These are phyloP conservation scores for Hafferia zeledoni DNA, from an alignment of 2,797 vertebrate species.

Conservation along the genomic window DNA sequence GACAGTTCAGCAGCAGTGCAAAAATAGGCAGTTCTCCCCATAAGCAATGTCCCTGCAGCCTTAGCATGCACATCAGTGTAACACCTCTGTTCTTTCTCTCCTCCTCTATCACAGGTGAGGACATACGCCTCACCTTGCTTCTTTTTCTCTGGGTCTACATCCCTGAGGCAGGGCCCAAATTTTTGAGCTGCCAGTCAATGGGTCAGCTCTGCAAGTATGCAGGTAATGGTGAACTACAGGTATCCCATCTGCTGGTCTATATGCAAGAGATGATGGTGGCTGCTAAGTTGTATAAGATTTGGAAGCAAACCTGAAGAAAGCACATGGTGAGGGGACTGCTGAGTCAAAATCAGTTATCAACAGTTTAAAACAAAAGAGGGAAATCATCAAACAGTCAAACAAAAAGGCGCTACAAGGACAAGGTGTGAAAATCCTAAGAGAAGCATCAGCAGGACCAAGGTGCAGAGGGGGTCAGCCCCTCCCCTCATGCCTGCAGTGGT, in stretches of 20 bases:
- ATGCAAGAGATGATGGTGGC: background rate
- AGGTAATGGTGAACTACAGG: background rate
- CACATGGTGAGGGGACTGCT: background rate
- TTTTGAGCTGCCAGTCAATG: background rate
- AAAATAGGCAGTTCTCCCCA: background rate
- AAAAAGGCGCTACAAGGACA: background rate
- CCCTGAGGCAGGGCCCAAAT: background rate
- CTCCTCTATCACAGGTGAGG: background rate
- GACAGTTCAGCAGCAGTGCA: rapidly evolving
- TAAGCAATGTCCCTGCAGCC: background rate
- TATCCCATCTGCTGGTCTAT: background rate
- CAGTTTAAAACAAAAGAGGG: background rate
- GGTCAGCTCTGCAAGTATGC: background rate
- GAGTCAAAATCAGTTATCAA: background rate
- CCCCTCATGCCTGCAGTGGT: background rate
- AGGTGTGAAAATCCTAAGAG: background rate
- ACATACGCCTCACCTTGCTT: background rate
- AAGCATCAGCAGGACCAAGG: background rate
- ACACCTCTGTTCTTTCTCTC: background rate
- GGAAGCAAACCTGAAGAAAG: background rate
- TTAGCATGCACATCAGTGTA: background rate
- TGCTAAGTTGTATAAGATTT: background rate
- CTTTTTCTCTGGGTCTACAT: background rate
- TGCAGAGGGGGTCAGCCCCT: background rate
- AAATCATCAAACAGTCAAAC: background rate